Evolutionary conservation across 2,113 vertebrate genomes (phyloP).

Genomic region (Dasyprocta punctata): DNA sequence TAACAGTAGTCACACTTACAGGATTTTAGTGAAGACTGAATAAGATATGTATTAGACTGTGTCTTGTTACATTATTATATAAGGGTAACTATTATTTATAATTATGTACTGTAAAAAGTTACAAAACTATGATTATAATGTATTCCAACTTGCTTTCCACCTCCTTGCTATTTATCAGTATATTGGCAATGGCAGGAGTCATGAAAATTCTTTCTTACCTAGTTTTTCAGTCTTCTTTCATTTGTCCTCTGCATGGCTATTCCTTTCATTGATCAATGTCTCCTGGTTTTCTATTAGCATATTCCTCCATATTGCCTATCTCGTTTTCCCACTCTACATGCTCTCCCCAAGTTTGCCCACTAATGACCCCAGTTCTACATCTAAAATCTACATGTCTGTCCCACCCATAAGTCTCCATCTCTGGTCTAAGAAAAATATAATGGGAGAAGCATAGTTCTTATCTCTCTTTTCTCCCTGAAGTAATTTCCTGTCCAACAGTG

Average conservation of each 20-base stretch:
- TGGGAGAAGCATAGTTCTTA: not conserved
- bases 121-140: not conserved
- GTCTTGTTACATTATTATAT: not conserved
- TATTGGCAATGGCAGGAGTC: not conserved
- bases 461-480: not conserved
- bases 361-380: not conserved
- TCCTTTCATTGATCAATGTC: not conserved
- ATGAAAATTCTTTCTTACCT: not conserved
- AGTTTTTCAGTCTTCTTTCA: not conserved
- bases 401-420: not conserved
- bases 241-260: not conserved
- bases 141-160: not conserved
- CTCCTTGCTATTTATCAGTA: not conserved
- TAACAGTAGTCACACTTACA: not conserved
- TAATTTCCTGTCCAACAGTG: not conserved
- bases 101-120: not conserved
- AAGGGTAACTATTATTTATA: not conserved
- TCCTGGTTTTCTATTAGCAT: not conserved
- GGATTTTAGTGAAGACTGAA: not conserved
- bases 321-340: not conserved
- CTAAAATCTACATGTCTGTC: not conserved
- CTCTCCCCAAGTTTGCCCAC: not conserved
- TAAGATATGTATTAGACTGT: not conserved
- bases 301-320: not conserved
- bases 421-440: not conserved